Conservation (phyloP, 1,140 invertebrate genomes). For the Drosophila albomicans region DNA sequence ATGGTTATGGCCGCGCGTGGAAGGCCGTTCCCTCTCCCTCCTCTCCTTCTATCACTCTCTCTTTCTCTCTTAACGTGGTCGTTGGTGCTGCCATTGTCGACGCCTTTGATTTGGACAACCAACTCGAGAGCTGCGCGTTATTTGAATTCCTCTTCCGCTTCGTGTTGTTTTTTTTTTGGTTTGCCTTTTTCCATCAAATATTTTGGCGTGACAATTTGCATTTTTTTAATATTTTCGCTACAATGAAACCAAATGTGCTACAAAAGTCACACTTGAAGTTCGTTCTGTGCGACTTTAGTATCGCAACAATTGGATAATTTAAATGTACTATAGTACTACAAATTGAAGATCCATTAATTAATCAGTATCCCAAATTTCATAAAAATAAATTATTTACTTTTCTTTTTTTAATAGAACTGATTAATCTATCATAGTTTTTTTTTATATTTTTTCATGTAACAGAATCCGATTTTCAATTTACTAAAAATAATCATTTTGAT, state of each 20-base stretch:
- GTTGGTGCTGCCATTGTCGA: conserved; percentile 51
- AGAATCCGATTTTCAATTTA: too few relatives aligned
- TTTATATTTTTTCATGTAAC: too few relatives aligned
- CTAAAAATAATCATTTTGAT: too few relatives aligned
- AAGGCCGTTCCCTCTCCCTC: conserved; percentile 13
- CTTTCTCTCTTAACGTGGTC: conserved; percentile 35
- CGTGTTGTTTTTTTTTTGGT: background rate
- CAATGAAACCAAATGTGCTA: conserved; percentile 41
- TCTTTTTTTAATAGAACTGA: too few relatives aligned
- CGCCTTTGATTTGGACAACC: conserved; percentile 71
- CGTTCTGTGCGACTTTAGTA: background rate
- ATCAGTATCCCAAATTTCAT: background rate
- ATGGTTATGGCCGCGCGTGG: conserved; percentile 75
- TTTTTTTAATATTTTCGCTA: conserved; percentile 48
- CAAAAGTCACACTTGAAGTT: conserved; percentile 27
- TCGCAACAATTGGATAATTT: background rate
- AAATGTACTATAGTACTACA: background rate
- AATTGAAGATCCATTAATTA: background rate
- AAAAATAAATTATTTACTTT: too few relatives aligned
- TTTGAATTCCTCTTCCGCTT: conserved; percentile 62
- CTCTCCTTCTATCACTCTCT: background rate
- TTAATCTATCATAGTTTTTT: too few relatives aligned
- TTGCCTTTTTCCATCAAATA: conserved; percentile 22
- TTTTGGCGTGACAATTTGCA: conserved; percentile 72
- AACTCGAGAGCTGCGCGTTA: conserved; percentile 49